phyloP scores from a whole-genome alignment of 2,888 invertebrate genomes.

The Stenodera caucasica region DNA sequence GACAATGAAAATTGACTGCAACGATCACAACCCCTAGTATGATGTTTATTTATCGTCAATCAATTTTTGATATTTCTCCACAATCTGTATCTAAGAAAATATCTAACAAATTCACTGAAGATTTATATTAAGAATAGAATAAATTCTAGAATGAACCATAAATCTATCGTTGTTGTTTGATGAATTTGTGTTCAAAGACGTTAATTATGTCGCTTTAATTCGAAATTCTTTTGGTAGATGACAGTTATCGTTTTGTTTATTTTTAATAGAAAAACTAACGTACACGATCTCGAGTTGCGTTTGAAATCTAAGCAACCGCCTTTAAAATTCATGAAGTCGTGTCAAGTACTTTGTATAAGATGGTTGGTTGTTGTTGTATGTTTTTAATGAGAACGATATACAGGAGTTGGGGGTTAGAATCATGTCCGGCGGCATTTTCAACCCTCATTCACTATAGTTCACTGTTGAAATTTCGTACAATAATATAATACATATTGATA shows the following conservation, averaged over 20 bases:
- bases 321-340: conserved; percentile 7
- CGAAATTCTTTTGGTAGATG: not conserved
- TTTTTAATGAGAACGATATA: conserved; percentile 5
- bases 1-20: conserved; percentile 2
- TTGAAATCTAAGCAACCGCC: not conserved
- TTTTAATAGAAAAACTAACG: conserved; percentile 2
- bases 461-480: not conserved
- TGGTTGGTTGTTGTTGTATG: conserved; percentile 1
- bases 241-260: not conserved
- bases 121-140: too few species aligned
- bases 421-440: conserved; percentile 2
- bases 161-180: not conserved
- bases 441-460: not conserved
- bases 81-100: too few species aligned
- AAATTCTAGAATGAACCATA: too few species aligned
- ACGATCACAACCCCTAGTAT: not conserved
- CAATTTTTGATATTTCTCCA: not conserved
- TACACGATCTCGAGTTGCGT: not conserved
- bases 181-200: not conserved
- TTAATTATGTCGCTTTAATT: not conserved
- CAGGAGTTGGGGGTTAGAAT: not conserved
- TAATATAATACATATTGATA: not conserved
- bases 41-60: not conserved
- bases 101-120: too few species aligned
- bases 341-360: conserved; percentile 2